Percentiles rank a stretch among this genome's conserved stretches.
Evolutionary conservation across 2,797 vertebrate species (phyloP).

Genomic region (Squalus acanthias): DNA sequence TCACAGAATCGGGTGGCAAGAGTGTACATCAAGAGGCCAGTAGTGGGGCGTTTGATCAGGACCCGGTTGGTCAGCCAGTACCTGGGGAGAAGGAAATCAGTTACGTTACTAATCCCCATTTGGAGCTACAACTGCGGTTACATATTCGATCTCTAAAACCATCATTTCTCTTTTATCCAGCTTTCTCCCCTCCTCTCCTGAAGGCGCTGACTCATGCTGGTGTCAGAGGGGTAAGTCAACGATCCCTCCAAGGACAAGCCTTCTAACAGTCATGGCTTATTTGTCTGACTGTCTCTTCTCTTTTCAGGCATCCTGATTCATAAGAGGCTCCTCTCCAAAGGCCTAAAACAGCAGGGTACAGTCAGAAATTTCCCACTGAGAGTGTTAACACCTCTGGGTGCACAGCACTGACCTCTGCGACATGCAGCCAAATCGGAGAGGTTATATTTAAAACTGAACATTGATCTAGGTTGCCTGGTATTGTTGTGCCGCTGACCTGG

Average conservation of each 20-base stretch:
- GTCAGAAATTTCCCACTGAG: neutral
- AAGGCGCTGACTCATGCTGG: too few species aligned
- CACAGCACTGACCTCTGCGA: neutral
- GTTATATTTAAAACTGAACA: neutral
- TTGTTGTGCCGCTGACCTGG: neutral
- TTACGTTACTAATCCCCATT: neutral
- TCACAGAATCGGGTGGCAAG: constrained; percentile 96
- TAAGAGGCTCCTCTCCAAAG: neutral
- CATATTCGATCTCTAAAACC: too few species aligned
- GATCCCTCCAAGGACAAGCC: neutral
- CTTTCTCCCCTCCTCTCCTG: too few species aligned
- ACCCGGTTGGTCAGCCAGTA: constrained; percentile 96
- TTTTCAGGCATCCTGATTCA: neutral
- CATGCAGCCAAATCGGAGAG: neutral
- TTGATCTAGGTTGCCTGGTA: neutral
- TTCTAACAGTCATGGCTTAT: neutral
- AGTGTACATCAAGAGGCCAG: constrained; percentile 94
- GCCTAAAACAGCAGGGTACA: neutral
- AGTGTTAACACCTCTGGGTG: neutral
- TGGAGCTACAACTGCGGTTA: neutral
- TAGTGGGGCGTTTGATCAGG: constrained; percentile 93
- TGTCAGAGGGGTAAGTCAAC: too few species aligned
- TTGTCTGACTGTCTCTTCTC: neutral
- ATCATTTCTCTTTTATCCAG: too few species aligned
- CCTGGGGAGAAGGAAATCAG: constrained; percentile 53